A percentile compares a stretch with the other conserved stretches of the same genome.
Evolutionary conservation across 1,140 invertebrate species (phyloP).

Genomic region (Calosoma granatense): DNA sequence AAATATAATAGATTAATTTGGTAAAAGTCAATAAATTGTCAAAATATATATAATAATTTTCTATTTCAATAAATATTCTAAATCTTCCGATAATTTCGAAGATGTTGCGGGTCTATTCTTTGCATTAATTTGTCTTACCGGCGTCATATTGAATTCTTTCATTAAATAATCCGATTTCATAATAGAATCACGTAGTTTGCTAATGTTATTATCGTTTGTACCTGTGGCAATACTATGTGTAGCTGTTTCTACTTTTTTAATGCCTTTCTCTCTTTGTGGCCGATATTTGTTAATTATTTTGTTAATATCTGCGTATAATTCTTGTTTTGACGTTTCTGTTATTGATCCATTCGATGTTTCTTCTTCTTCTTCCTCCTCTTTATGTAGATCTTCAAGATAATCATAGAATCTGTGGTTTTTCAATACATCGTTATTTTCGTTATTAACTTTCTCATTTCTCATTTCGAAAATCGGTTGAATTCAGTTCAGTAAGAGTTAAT

Average conservation of each 20-base stretch:
- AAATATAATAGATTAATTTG: too few relatives aligned
- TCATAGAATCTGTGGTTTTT: background rate
- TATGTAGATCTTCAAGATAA: background rate
- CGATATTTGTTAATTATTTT: background rate
- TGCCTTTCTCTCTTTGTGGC: too few relatives aligned
- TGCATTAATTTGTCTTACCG: too few relatives aligned
- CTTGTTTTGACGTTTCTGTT: background rate
- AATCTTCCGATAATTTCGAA: background rate
- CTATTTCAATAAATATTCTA: background rate
- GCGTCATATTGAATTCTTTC: background rate
- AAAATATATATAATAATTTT: background rate
- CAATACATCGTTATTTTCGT: background rate
- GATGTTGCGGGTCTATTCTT: background rate
- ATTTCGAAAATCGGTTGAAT: too few relatives aligned
- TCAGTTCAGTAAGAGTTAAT: too few relatives aligned
- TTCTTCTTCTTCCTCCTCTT: background rate
- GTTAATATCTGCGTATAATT: background rate
- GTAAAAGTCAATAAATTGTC: background rate
- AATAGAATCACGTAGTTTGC: background rate
- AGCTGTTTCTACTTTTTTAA: background rate
- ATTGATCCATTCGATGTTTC: too few relatives aligned
- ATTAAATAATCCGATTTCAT: conserved; percentile 1
- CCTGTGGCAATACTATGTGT: background rate
- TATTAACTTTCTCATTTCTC: background rate
- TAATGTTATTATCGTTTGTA: background rate